phyloP scores from a whole-genome alignment of 2,888 invertebrate species.

The Cryptocheilus praepositus region DNA sequence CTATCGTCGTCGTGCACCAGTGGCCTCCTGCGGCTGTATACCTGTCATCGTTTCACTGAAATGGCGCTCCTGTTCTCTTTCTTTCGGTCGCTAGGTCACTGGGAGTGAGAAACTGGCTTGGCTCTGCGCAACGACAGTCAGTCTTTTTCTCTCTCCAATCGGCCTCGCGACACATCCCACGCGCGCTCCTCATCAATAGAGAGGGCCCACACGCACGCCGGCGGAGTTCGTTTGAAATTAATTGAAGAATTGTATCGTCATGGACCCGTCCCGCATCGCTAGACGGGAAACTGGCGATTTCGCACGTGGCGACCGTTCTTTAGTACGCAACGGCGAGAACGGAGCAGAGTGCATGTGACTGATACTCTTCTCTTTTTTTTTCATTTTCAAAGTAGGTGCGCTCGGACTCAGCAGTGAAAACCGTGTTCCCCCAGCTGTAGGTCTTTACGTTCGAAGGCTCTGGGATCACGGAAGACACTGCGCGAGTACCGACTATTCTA shows the following conservation, averaged over 20 bases:
- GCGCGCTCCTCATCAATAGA: background rate
- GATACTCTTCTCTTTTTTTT: background rate
- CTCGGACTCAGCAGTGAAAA: slow-evolving; percentile 72
- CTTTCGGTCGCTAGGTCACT: slow-evolving; percentile 72
- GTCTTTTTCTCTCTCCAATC: slow-evolving; percentile 90
- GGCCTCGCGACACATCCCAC: slow-evolving; percentile 76
- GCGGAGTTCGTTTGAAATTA: background rate
- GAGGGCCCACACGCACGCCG: slow-evolving; percentile 6
- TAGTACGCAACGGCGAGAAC: background rate
- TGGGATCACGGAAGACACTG: slow-evolving; percentile 74
- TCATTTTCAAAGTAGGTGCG: slow-evolving; percentile 1
- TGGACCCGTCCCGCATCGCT: background rate
- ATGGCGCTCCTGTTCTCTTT: slow-evolving; percentile 33
- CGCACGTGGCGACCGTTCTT: background rate
- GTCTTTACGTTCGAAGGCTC: slow-evolving; percentile 60
- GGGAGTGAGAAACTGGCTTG: slow-evolving; percentile 83
- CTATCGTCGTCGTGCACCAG: background rate
- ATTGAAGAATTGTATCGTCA: background rate
- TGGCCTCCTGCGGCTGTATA: no score
- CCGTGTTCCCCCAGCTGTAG: slow-evolving; percentile 72
- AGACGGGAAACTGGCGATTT: no score
- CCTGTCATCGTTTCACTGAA: slow-evolving; percentile 19
- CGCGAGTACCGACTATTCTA: slow-evolving; percentile 65
- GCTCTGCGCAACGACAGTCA: slow-evolving; percentile 79
- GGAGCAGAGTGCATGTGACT: background rate